These are phyloP conservation scores for Cynodonichthys magdalenae DNA, from an alignment of 2,797 vertebrate species.

Conservation along the genomic window DNA sequence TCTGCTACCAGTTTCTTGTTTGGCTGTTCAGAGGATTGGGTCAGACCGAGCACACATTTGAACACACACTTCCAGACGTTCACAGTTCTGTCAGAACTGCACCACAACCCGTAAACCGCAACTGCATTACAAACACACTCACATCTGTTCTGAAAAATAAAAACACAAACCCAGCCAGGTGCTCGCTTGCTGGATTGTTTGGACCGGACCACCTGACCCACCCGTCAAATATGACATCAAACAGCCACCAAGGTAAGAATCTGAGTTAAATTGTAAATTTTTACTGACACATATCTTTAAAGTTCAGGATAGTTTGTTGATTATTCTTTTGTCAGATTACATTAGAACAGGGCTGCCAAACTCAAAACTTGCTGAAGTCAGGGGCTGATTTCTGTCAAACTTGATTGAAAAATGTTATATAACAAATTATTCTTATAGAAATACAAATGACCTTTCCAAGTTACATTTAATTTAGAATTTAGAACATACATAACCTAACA, in stretches of 20 bases:
- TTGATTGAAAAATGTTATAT: too few relatives aligned
- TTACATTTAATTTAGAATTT: too few relatives aligned
- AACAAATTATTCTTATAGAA: too few relatives aligned
- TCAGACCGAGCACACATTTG: slow-evolving; percentile 20
- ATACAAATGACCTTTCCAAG: too few relatives aligned
- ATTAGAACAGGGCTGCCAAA: too few relatives aligned
- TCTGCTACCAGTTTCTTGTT: slow-evolving; percentile 63
- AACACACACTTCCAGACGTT: slow-evolving; percentile 4
- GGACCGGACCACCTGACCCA: slow-evolving; percentile 12
- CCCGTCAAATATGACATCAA: slow-evolving; percentile 74
- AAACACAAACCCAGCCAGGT: background rate
- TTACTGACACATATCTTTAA: background rate
- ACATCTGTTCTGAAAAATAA: background rate
- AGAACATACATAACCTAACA: too few relatives aligned
- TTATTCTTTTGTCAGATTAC: too few relatives aligned
- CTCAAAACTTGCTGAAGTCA: too few relatives aligned
- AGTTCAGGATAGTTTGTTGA: too few relatives aligned
- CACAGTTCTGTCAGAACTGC: slow-evolving; percentile 29
- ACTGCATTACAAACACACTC: slow-evolving; percentile 11
- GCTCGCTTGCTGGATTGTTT: background rate
- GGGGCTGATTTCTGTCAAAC: too few relatives aligned
- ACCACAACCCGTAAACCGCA: slow-evolving; percentile 23
- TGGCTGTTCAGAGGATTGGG: slow-evolving; percentile 30
- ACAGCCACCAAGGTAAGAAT: slow-evolving; percentile 75
- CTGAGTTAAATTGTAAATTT: background rate